Base-by-base conservation (phyloP, 2,888 invertebrate species). In the Dynastes tityus region DNA sequence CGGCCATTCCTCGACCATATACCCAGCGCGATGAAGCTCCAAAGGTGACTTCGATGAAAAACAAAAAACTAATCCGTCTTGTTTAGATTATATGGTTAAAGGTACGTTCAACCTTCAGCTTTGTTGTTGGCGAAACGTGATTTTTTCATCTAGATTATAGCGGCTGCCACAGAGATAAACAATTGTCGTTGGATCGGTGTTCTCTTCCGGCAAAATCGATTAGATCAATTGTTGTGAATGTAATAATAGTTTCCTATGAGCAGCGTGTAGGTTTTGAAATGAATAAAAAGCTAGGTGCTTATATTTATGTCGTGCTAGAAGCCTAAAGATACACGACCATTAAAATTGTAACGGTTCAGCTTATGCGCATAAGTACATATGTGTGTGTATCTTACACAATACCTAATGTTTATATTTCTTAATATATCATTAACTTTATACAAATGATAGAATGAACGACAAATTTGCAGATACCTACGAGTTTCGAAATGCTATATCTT, bases 171-270 rank as follows among this genome's bases (percentile, higher is more conserved):
- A 16, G 37, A 32, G 64, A 64, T 64, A 32, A 40, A 37, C 64
- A 40, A 64, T 64, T 64, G 64, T 64, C 64, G 32, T 64, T 64
- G n/a, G 37, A 40, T 64, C 64, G 64, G 40, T 37, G 40, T 64
- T 64, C 64, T 40, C 64, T 64, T 64, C 64, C 40, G 64, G 64
- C 64, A 64, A 64, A 64, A 64, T 37, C 64, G 64, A 64, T 64
- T 64, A 64, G 32, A 64, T 64, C 64, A 32, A 64, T 64, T 64
- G 37, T 64, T 64, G 40, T 40, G 37, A 64, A 58, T 58, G 55
- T 58, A 58, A 27, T 58, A 58, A 22, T 58, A 58, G 22, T 22
- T 58, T 58, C 55, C 55, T 58, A 22, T 58, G 22, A 58, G 55
- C 22, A 22, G 55, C 55, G 55, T 58, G 55, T 58, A 58, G 55